A percentile compares a stretch with the other conserved stretches of the same genome.
These are phyloP conservation scores for Zosterops pallidus DNA, from an alignment of 2,113 vertebrate species.

Conservation along the genomic window DNA sequence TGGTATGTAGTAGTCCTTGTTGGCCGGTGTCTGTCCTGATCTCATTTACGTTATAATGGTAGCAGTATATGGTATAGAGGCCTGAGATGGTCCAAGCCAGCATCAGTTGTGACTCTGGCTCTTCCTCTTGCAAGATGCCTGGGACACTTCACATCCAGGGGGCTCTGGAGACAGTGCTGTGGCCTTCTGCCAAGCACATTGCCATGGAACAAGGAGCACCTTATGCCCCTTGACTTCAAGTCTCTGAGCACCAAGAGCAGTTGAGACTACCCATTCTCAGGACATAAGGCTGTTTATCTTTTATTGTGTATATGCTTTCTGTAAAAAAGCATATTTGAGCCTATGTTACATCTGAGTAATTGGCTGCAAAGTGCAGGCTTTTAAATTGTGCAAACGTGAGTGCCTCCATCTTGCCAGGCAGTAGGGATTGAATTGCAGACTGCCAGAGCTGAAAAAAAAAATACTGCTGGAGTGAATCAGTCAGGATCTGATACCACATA, in stretches of 20 bases:
- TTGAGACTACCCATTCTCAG: background rate
- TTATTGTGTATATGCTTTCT: background rate
- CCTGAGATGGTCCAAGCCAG: background rate
- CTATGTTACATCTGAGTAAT: background rate
- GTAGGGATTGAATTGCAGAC: slow-evolving; percentile 5
- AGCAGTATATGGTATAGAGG: background rate
- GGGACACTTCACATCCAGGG: background rate
- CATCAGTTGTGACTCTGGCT: background rate
- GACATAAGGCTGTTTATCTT: background rate
- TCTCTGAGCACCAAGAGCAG: background rate
- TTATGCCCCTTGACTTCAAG: background rate
- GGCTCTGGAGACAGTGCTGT: background rate
- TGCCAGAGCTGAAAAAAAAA: background rate
- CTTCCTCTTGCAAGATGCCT: background rate
- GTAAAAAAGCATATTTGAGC: background rate
- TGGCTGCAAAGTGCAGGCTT: background rate
- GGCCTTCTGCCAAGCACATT: background rate
- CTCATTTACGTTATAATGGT: background rate
- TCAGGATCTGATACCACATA: background rate
- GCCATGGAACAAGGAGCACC: background rate
- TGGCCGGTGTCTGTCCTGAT: background rate
- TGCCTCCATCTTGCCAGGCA: slow-evolving; percentile 5
- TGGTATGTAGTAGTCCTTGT: background rate
- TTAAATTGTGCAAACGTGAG: background rate
- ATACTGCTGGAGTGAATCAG: background rate